Base-by-base conservation (phyloP, 2,113 vertebrate genomes). In the Chloebia gouldiae region DNA sequence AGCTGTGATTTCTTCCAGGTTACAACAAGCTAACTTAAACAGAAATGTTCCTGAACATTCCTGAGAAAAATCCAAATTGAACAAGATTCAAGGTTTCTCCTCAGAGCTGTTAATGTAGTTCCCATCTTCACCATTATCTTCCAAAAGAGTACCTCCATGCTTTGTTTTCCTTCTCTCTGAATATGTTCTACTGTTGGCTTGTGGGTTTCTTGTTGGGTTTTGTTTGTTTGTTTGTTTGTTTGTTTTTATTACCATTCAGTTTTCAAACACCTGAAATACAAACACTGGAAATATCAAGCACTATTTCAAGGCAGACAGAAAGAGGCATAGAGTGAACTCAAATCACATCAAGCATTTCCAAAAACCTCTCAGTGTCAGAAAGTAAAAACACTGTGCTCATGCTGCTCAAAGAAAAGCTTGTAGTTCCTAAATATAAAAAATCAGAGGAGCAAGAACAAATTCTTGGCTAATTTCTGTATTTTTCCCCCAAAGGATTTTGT, bases 1-100 rank as follows among this genome's bases (percentile, higher is more conserved):
- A 93, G 13, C 47, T 57, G 84, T 80, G 82, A 92, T 90, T 92
- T 95, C 30, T 86, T 90, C 90, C 90, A 95, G 79, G 85, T 88
- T 96, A 27, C 54, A 95, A 91, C 45, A 86, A 69, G 65, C 60
- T 93, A 82, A 42, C 19, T 80, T 35, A 69, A 91, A 76, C 25
- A 76, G 27, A 72, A 85, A 30, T 15, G 10, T 82, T 94, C 33
- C 37, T 37, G 69, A 85, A 77, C 45, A 82, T n/a, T 63, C 45
- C 45, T 10, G 0, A 73, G 45, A 77, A 86, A 94, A 90, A 65
- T 60, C 8, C 11, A 76, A 76, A 77, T 2, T 73, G 28, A 72
- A 60, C 4, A 35, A 64, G 31, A 80, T 69, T 88, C 50, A 76
- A 49, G 16, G 35, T 49, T 87, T 91, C 25, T 89, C 24, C 21